A percentile compares a stretch with the other conserved stretches of the same genome.
phyloP scores from a whole-genome alignment of 2,888 invertebrate genomes.

The Meghimatium bilineatum region DNA sequence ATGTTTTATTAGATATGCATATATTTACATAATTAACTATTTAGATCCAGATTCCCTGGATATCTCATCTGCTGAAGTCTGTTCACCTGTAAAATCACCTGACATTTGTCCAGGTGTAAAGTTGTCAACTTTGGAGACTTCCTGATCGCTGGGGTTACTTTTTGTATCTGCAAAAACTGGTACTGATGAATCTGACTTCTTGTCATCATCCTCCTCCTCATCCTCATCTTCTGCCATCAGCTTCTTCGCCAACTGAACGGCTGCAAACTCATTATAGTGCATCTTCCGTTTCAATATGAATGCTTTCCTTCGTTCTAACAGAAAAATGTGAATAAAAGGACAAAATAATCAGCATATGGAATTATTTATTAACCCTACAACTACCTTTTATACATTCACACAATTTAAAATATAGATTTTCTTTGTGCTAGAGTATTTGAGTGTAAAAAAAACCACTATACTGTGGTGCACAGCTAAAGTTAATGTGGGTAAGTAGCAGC shows the following conservation, averaged over 20 bases:
- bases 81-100: background rate
- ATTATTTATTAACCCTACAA: no score
- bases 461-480: no score
- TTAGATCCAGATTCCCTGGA: background rate
- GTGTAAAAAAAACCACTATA: no score
- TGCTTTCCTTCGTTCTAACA: constrained; percentile 83
- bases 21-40: background rate
- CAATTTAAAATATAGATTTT: no score
- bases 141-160: background rate
- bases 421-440: no score
- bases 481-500: no score
- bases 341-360: no score
- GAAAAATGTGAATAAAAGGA: background rate
- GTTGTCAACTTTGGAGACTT: background rate
- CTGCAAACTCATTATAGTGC: constrained; percentile 98
- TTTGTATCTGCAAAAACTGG: background rate
- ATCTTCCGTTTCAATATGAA: constrained; percentile 96
- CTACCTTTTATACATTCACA: no score
- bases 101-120: background rate
- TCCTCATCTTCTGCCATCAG: constrained; percentile 93
- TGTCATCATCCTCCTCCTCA: constrained; percentile 83
- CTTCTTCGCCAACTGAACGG: constrained; percentile 92
- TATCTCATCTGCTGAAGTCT: background rate
- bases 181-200: constrained; percentile 49
- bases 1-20: background rate